Conservation (phyloP, 2,888 invertebrate species). For the Melanostoma scalare region DNA sequence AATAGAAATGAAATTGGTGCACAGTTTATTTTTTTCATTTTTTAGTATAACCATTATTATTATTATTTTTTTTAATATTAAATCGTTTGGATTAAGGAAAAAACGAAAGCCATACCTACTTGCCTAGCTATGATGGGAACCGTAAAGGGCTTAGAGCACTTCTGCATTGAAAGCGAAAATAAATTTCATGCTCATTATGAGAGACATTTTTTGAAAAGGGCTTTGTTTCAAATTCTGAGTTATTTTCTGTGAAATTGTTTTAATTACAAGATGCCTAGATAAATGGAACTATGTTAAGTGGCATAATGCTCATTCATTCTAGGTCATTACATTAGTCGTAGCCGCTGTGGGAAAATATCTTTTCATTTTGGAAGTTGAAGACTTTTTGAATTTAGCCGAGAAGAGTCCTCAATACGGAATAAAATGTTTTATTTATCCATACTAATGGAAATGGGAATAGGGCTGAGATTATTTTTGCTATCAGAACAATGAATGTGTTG, state of each 20-base stretch:
- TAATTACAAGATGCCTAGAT: conserved; percentile 22
- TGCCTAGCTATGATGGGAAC: neutral
- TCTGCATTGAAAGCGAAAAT: conserved; percentile 17
- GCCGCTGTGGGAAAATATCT: too few species aligned
- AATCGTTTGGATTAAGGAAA: conserved; percentile 20
- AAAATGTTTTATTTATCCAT: too few species aligned
- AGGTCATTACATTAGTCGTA: too few species aligned
- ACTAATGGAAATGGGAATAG: too few species aligned
- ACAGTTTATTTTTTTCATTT: conserved; percentile 4
- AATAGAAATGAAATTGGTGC: conserved; percentile 44
- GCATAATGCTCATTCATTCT: conserved; percentile 21
- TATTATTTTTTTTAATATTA: conserved; percentile 8
- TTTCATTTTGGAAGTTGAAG: too few species aligned
- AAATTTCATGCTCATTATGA: conserved; percentile 41
- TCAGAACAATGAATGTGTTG: too few species aligned
- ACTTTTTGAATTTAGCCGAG: too few species aligned
- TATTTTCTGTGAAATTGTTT: conserved; percentile 39
- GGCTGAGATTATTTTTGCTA: too few species aligned
- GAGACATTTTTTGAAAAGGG: conserved; percentile 31
- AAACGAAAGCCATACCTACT: neutral
- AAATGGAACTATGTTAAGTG: conserved; percentile 22
- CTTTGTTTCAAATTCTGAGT: conserved; percentile 56
- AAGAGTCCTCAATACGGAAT: too few species aligned
- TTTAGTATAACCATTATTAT: neutral
- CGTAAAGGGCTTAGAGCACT: conserved; percentile 31